Conservation (phyloP, 2,113 vertebrate species). For the Mus musculus region DNA sequence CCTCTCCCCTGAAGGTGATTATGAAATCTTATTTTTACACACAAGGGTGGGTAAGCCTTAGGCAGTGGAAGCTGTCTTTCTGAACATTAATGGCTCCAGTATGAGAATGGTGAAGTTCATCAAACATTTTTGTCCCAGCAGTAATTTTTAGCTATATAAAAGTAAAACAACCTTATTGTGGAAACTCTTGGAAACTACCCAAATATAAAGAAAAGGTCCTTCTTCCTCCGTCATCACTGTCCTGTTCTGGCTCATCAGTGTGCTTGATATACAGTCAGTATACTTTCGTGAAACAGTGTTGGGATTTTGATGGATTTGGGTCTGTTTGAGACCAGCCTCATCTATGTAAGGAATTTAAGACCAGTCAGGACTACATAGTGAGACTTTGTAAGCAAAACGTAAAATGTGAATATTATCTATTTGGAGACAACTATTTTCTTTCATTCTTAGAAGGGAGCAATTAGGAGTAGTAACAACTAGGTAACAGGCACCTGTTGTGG, state of each 20-base stretch:
- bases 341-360: background rate
- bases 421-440: background rate
- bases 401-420: background rate
- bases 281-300: background rate
- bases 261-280: background rate
- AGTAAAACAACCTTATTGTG: constrained; percentile 12
- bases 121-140: constrained; percentile 22
- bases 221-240: background rate
- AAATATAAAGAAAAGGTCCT: background rate
- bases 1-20: background rate
- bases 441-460: background rate
- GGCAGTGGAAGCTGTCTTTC: background rate
- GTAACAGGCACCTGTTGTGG: background rate
- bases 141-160: constrained; percentile 1
- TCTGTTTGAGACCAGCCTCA: background rate
- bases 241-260: background rate
- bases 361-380: background rate
- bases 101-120: constrained; percentile 26
- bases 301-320: background rate
- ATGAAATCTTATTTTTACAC: constrained; percentile 56
- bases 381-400: background rate
- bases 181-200: background rate
- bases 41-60: constrained; percentile 26
- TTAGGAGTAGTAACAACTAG: background rate
- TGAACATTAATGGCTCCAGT: constrained; percentile 43